Percentiles rank a stretch among this genome's conserved stretches.
Conservation (phyloP, 2,888 invertebrate genomes). For the Melipona beecheii region DNA sequence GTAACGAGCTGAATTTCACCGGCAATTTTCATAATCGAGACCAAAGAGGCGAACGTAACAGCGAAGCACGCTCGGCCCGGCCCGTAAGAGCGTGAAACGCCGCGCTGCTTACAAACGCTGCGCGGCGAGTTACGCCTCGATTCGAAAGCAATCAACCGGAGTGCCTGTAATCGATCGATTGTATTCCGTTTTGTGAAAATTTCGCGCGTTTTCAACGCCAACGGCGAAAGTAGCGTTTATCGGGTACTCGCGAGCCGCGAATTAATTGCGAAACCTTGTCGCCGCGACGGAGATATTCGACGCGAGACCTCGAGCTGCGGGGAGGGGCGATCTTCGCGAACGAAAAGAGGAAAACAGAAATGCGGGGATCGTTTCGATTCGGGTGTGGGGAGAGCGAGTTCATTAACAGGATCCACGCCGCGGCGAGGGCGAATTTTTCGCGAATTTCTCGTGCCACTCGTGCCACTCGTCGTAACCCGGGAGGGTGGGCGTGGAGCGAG, state of each 20-base stretch:
- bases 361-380: neutral
- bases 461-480: neutral
- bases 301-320: neutral
- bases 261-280: conserved; percentile 38
- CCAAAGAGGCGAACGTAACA: conserved; percentile 2
- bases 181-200: conserved; percentile 12
- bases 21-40: conserved; percentile 35
- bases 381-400: conserved; percentile 6
- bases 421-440: conserved; percentile 26
- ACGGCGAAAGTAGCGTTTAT: conserved; percentile 13
- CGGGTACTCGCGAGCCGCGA: conserved; percentile 7
- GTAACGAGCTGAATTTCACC: conserved; percentile 29
- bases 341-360: neutral
- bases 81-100: neutral
- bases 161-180: conserved; percentile 33
- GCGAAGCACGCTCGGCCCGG: neutral
- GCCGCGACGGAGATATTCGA: neutral
- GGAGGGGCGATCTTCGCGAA: conserved; percentile 5
- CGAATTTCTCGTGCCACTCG: conserved; percentile 6
- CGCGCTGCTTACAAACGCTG: neutral
- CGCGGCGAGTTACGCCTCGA: neutral
- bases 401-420: conserved; percentile 27
- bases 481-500: neutral
- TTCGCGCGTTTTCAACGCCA: conserved; percentile 8
- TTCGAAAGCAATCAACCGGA: conserved; percentile 25